Evolutionary conservation across 2,113 vertebrate species (phyloP).

Genomic region (Malurus cyaneus): DNA sequence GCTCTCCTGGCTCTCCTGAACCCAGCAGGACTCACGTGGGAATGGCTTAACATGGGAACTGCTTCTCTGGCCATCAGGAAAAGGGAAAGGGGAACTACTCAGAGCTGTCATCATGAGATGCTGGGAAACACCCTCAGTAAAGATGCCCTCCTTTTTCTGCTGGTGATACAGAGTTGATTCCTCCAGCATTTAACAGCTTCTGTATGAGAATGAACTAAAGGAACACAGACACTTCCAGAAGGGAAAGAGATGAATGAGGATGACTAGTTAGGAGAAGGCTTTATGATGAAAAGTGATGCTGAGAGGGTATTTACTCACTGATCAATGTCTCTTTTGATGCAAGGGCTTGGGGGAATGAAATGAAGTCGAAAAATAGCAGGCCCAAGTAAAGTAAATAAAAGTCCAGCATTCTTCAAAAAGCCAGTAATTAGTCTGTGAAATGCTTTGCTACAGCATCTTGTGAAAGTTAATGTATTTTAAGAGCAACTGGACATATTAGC

Average conservation of each 20-base stretch:
- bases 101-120: background rate
- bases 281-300: background rate
- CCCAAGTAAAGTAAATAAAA: background rate
- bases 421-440: background rate
- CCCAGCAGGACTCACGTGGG: accelerated
- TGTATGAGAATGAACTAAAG: background rate
- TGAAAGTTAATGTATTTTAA: background rate
- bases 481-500: background rate
- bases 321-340: background rate
- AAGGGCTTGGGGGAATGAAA: background rate
- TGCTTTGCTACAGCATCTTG: background rate
- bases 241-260: background rate
- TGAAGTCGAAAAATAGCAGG: background rate
- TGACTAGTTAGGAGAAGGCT: background rate
- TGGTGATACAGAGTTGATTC: background rate
- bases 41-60: background rate
- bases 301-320: background rate
- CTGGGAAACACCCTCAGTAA: background rate
- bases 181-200: background rate
- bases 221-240: background rate
- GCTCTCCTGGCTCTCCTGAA: background rate
- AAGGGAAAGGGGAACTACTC: background rate
- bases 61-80: background rate
- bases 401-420: background rate
- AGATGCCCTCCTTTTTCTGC: background rate